phyloP scores from a whole-genome alignment of 2,797 vertebrate species.

The Catharus ustulatus region DNA sequence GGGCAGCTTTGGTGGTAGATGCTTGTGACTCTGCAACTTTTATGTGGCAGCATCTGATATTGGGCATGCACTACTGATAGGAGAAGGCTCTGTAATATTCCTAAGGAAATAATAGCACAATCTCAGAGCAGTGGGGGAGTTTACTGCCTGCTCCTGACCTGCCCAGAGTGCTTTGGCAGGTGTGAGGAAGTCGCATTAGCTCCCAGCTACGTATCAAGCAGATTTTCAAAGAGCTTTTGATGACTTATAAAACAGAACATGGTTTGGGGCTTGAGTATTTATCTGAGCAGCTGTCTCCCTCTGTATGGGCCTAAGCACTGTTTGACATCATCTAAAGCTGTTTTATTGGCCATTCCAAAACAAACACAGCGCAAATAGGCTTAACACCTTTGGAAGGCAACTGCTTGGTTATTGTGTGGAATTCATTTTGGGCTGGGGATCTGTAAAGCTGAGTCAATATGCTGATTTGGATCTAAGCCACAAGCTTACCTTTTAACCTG shows the following conservation, averaged over 20 bases:
- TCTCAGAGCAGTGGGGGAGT: neutral
- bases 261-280: constrained; percentile 51
- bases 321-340: constrained; percentile 66
- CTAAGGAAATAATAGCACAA: neutral
- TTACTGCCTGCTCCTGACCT: constrained; percentile 50
- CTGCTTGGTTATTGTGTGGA: constrained; percentile 47
- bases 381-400: constrained; percentile 68
- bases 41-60: neutral
- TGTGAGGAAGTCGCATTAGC: constrained; percentile 28
- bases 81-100: constrained; percentile 13
- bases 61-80: neutral
- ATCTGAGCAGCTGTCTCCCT: constrained; percentile 67
- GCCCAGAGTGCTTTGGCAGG: constrained; percentile 26
- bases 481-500: constrained; percentile 46
- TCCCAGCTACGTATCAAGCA: constrained; percentile 46
- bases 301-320: constrained; percentile 45
- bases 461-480: constrained; percentile 30
- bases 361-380: constrained; percentile 55
- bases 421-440: constrained; percentile 54
- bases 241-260: constrained; percentile 63
- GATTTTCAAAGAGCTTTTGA: constrained; percentile 71
- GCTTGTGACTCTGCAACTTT: neutral
- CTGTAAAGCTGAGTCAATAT: constrained; percentile 57
- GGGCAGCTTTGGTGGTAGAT: neutral
- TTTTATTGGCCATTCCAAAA: constrained; percentile 71